Percentiles rank a stretch among this genome's conserved stretches.
phyloP scores from a whole-genome alignment of 30 jellyfish, hydroid and myxozoan genomes.

The Catostylus mosaicus region DNA sequence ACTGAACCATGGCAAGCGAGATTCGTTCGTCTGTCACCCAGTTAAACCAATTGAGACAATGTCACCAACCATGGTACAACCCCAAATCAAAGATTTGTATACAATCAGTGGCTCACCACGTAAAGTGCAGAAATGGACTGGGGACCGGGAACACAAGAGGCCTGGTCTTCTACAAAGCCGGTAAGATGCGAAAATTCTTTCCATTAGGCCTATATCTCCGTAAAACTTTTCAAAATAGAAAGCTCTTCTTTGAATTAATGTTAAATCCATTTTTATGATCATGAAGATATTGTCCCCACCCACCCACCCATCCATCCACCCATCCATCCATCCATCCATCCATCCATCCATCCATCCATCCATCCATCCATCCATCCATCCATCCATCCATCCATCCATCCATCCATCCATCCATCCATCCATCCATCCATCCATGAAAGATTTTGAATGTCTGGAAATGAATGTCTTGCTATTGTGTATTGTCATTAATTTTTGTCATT shows the following conservation, averaged over 20 bases:
- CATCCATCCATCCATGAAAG: too few relatives aligned
- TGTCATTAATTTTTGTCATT: too few relatives aligned
- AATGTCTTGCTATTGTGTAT: not conserved
- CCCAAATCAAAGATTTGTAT: conserved; percentile 54
- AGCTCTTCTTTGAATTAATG: not conserved
- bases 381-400: too few relatives aligned
- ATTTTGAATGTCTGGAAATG: not conserved
- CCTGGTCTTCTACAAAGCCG: conserved; percentile 76
- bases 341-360: too few relatives aligned
- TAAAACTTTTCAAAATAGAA: not conserved
- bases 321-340: too few relatives aligned
- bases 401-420: not conserved
- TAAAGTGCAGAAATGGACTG: conserved; percentile 71
- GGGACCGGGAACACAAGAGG: conserved; percentile 64
- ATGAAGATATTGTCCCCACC: too few relatives aligned
- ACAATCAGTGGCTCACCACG: conserved; percentile 81
- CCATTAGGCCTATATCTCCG: too few relatives aligned
- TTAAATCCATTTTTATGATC: not conserved
- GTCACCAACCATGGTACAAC: conserved; percentile 78
- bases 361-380: too few relatives aligned
- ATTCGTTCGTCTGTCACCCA: conserved; percentile 50
- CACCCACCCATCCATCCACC: too few relatives aligned
- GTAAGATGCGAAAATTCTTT: too few relatives aligned
- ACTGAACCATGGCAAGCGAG: conserved; percentile 45
- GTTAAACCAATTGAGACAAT: conserved; percentile 70